Evolutionary conservation across 1,140 invertebrate genomes (phyloP), one percentile per base, ranked within the genome.

Genomic region (Eupristina koningsbergeri): DNA sequence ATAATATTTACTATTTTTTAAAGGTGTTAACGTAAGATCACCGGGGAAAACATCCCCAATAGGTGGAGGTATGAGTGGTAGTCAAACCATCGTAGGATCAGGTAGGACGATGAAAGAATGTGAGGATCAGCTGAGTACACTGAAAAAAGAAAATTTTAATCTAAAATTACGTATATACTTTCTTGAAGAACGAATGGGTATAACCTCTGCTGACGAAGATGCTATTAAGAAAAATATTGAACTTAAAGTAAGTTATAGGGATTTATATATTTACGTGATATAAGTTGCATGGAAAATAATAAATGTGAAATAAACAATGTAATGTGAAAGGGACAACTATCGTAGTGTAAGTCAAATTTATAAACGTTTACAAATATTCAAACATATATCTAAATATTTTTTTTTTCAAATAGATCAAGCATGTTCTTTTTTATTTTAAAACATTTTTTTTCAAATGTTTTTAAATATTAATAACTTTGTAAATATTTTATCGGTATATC

Each of bases 71-170:
- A 76, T 87, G 67, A 75, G 80, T 67, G 81, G 87, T 67, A 81
- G 84, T 63, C 90, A 91, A 83, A 86, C 86, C 34, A 86, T 87
- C 22, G 41, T 84, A 22, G 90, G 93, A 80, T 88, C 93, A 67
- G 95, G 95, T 0, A 93, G 95, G 77, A 96, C 96, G 3, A 96
- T 98, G 93, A 98, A 97, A 86, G 97, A 98, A 86, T 97, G 97
- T 88, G 97, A 98, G 88, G 96, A 98, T 91, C 96, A 98, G 89
- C 91, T 98, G 78, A 94, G 94, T 34, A 93, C 94, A 26, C 92
- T 98, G 69, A 95, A 96, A 84, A 98, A 98, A 88, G 97, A 98
- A 89, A 98, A 98, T 91, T 98, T 98, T 88, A 96, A 97, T 91
- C 92, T 98, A 0, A 98, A 98, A 91, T 92, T 98, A 71, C 93